Conservation (phyloP, 2,113 vertebrate species). For the Egretta garzetta region DNA sequence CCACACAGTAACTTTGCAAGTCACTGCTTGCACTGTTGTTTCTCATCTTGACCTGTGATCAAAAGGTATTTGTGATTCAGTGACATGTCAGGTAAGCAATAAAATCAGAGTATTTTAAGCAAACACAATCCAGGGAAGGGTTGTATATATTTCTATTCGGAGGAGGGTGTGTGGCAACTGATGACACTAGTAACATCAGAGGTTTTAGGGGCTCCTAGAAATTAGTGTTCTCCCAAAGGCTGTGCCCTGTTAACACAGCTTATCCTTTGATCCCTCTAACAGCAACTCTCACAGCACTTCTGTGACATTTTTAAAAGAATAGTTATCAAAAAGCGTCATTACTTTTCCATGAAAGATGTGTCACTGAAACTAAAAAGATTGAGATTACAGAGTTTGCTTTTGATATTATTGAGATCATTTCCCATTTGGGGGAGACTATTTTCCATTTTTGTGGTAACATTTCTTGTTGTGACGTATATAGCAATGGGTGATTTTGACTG, state of each 20-base stretch:
- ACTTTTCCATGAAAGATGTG: not conserved
- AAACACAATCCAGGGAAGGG: not conserved
- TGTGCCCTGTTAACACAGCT: not conserved
- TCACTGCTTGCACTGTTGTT: not conserved
- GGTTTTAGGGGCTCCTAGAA: not conserved
- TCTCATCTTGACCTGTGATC: conserved; percentile 24
- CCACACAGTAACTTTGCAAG: not conserved
- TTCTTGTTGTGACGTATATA: not conserved
- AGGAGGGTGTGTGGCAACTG: not conserved
- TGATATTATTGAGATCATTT: not conserved
- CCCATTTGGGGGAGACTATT: not conserved
- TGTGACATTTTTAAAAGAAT: not conserved
- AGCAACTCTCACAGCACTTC: not conserved
- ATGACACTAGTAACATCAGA: not conserved
- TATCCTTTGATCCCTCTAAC: not conserved
- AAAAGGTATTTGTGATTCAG: not conserved
- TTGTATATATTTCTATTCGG: not conserved
- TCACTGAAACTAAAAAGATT: not conserved
- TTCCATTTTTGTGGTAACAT: not conserved
- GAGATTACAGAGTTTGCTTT: not conserved
- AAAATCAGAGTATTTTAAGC: not conserved
- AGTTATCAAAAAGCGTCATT: not conserved
- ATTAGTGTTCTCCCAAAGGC: not conserved
- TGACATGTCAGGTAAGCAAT: not conserved
- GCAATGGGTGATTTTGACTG: not conserved